Conservation (phyloP, 2,113 vertebrate genomes). For the Sminthopsis crassicaudata region DNA sequence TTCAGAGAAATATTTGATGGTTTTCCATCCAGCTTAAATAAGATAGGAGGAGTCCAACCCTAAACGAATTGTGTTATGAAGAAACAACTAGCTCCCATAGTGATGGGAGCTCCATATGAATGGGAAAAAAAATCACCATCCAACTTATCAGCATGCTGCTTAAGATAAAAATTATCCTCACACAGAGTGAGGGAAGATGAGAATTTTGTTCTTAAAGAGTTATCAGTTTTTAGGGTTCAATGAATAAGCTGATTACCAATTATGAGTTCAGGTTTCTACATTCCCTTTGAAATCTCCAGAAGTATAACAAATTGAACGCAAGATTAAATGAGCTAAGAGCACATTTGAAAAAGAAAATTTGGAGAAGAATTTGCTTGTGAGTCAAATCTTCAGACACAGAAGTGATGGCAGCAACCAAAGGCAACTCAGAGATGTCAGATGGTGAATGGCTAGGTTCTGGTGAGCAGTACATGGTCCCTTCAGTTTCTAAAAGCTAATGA, state of each 20-base stretch:
- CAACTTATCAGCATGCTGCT: neutral
- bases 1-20: neutral
- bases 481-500: neutral
- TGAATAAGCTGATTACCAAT: neutral
- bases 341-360: neutral
- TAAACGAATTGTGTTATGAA: neutral
- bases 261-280: neutral
- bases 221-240: neutral
- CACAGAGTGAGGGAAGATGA: neutral
- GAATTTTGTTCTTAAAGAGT: conserved; percentile 7
- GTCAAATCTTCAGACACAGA: neutral
- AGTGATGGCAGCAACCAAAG: neutral
- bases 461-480: neutral
- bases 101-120: conserved; percentile 34
- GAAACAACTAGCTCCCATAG: neutral
- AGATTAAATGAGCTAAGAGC: neutral
- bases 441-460: neutral
- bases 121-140: neutral
- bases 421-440: neutral
- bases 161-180: conserved; percentile 19
- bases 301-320: neutral
- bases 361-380: neutral
- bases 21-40: neutral
- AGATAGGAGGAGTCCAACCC: neutral
- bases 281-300: conserved; percentile 37